Percentiles rank a stretch among this genome's conserved stretches.
Conservation (phyloP, 2,113 vertebrate species). For the Amphilophus citrinellus region DNA sequence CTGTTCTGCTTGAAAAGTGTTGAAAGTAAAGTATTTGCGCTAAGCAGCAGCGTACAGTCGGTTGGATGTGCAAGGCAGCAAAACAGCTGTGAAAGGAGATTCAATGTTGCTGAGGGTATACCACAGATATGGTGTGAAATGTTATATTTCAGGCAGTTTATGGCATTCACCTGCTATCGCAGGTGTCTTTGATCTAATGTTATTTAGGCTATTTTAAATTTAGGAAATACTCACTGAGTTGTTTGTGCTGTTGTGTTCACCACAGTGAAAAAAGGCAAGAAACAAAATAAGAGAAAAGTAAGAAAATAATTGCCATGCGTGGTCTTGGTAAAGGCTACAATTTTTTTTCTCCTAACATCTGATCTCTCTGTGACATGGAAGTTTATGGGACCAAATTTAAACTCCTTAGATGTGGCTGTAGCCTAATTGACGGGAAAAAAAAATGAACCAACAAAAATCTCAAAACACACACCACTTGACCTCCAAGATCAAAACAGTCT, state of each 20-base stretch:
- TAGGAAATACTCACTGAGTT: not conserved
- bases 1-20: not conserved
- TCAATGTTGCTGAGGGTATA: not conserved
- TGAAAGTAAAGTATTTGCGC: not conserved
- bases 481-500: not conserved
- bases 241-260: not conserved
- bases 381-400: not conserved
- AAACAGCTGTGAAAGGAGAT: not conserved
- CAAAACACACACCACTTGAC: not conserved
- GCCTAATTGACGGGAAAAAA: not conserved
- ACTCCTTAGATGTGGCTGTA: slow-evolving; percentile 4
- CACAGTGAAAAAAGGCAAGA: not conserved
- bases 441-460: not conserved
- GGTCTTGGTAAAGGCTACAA: slow-evolving; percentile 1
- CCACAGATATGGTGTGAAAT: not conserved
- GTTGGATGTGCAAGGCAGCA: not conserved
- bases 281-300: not conserved
- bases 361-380: not conserved
- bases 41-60: not conserved
- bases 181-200: not conserved
- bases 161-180: not conserved
- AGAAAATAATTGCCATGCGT: not conserved
- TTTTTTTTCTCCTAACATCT: not conserved
- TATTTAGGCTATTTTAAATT: not conserved
- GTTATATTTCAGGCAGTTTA: not conserved